Evolutionary conservation across 2,797 vertebrate species (phyloP).

Genomic region (Galagoides demidoff): DNA sequence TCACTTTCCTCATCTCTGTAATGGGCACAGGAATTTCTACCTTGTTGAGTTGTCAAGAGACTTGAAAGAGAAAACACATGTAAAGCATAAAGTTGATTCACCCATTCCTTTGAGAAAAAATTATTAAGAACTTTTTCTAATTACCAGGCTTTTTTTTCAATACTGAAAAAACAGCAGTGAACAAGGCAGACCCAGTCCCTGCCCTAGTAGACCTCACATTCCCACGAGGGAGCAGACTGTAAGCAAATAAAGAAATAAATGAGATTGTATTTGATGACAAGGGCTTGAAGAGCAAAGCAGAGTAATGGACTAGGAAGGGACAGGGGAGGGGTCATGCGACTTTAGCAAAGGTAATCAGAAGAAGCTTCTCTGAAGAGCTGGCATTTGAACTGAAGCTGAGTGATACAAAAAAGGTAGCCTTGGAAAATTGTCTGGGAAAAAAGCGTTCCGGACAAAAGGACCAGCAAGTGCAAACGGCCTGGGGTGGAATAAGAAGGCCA

Average conservation of each 20-base stretch:
- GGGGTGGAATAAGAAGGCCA: not conserved
- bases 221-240: not conserved
- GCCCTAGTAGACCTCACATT: too few relatives aligned
- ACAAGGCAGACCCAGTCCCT: not conserved
- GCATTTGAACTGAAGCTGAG: not conserved
- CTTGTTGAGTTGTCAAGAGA: not conserved
- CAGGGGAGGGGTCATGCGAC: fast-evolving
- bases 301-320: not conserved
- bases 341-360: not conserved
- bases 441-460: not conserved
- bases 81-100: not conserved
- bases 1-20: not conserved
- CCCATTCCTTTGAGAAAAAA: not conserved
- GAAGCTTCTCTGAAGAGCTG: not conserved
- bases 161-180: not conserved
- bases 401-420: not conserved
- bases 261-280: not conserved
- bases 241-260: not conserved
- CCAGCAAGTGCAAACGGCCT: not conserved
- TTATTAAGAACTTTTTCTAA: not conserved
- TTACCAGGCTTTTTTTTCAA: not conserved
- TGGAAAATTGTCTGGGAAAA: not conserved
- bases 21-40: not conserved
- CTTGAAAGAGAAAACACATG: not conserved
- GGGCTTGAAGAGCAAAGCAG: not conserved